These are phyloP conservation scores for Formica exsecta DNA, from an alignment of 1,140 invertebrate species.

Conservation along the genomic window DNA sequence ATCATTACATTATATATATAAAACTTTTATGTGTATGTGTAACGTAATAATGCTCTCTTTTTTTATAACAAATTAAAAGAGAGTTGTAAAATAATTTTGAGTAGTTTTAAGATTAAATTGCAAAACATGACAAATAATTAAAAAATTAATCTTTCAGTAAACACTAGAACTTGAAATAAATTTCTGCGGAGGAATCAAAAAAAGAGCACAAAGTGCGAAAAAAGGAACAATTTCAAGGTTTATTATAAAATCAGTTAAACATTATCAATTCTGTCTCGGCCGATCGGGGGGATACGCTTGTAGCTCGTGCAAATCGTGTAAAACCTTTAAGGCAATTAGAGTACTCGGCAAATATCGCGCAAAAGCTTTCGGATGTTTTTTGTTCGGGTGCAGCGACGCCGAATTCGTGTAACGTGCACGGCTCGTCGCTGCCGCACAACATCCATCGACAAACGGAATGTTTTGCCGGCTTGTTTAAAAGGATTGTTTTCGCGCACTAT, in stretches of 20 bases:
- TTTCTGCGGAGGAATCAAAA: background rate
- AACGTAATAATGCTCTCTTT: background rate
- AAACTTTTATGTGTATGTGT: too few species aligned
- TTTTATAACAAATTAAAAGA: background rate
- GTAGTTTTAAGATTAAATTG: background rate
- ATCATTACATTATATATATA: too few species aligned
- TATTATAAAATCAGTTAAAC: constrained; percentile 42
- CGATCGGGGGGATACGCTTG: background rate
- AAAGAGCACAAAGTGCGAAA: background rate
- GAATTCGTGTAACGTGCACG: constrained; percentile 32
- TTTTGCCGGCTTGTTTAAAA: constrained; percentile 57
- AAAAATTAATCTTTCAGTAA: constrained; percentile 2
- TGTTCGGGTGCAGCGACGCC: constrained; percentile 36
- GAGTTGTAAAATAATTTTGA: too few species aligned
- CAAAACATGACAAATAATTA: background rate
- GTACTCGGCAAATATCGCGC: constrained; percentile 45
- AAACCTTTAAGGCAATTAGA: constrained; percentile 62
- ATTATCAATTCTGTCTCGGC: constrained; percentile 25
- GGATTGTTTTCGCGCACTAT: constrained; percentile 62
- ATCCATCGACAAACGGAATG: constrained; percentile 56
- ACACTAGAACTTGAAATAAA: background rate
- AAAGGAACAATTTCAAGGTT: constrained; percentile 13
- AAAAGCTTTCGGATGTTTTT: constrained; percentile 56
- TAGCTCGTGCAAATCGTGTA: constrained; percentile 34
- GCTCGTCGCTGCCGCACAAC: constrained; percentile 53